Percentiles rank a stretch among this genome's conserved stretches.
Evolutionary conservation across 2,888 invertebrate species (phyloP).

Genomic region (Troides aeacus): DNA sequence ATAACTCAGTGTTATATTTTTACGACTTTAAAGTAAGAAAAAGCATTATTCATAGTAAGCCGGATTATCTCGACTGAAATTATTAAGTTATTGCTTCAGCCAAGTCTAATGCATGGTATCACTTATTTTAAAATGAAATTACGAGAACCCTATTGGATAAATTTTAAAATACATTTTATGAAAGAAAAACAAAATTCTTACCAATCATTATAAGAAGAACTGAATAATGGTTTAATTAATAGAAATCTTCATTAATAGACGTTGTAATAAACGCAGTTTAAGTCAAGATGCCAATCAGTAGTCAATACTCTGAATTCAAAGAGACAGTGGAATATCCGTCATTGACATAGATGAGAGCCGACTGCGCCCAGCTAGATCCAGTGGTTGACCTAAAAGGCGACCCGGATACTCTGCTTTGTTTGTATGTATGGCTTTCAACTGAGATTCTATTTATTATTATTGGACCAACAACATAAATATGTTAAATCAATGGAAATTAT

Average conservation of each 20-base stretch:
- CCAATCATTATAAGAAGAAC: neutral
- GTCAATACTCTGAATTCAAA: constrained; percentile 3
- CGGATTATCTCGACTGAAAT: constrained; percentile 5
- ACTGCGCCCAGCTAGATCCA: constrained; percentile 10
- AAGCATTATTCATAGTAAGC: constrained; percentile 1
- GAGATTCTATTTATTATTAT: neutral
- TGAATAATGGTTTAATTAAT: neutral
- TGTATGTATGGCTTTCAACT: constrained; percentile 2
- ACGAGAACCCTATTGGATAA: neutral
- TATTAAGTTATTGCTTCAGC: neutral
- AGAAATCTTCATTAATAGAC: neutral
- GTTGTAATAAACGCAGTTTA: neutral
- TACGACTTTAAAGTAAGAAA: constrained; percentile 3
- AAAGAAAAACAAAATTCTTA: neutral
- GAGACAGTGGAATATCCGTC: constrained; percentile 13
- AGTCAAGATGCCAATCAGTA: neutral
- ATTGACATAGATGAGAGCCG: constrained; percentile 16
- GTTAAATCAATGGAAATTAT: neutral
- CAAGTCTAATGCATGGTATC: neutral
- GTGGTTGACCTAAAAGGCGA: constrained; percentile 21
- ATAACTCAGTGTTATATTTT: neutral
- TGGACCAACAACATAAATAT: neutral
- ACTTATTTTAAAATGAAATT: constrained; percentile 9
- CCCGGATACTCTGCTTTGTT: constrained; percentile 18
- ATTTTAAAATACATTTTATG: neutral